A percentile compares a stretch with the other conserved stretches of the same genome.
Evolutionary conservation across 2,113 vertebrate genomes (phyloP).

Genomic region (Siniperca knerii): DNA sequence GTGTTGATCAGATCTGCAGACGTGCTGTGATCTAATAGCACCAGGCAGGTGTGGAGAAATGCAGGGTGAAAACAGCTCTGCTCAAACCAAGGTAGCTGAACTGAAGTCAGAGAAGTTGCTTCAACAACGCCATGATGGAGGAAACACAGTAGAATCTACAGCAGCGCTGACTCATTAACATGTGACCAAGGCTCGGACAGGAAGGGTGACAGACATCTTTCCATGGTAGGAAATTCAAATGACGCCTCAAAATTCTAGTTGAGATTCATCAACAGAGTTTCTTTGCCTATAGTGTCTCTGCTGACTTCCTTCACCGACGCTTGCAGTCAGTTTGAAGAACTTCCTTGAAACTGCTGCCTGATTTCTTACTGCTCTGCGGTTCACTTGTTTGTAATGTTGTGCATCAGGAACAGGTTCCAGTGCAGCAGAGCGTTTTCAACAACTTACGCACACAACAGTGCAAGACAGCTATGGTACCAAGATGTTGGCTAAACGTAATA

Average conservation of each 20-base stretch:
- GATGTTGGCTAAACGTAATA: background rate
- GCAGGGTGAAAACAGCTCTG: background rate
- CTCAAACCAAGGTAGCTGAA: background rate
- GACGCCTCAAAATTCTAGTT: background rate
- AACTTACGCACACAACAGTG: background rate
- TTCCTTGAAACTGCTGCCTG: background rate
- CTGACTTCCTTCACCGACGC: background rate
- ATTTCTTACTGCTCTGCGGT: background rate
- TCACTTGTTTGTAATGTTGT: background rate
- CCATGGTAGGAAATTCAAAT: background rate
- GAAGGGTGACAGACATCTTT: background rate
- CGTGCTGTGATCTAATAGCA: conserved; percentile 44
- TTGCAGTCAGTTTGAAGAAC: background rate
- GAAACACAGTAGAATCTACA: background rate
- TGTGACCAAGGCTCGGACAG: background rate
- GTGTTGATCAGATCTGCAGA: conserved; percentile 40
- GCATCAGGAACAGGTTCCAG: background rate
- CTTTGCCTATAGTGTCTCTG: background rate
- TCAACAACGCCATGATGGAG: background rate
- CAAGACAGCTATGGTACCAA: background rate
- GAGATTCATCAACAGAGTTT: too few species aligned
- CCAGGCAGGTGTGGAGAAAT: conserved; percentile 53
- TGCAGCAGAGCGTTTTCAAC: background rate
- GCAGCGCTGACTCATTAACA: background rate
- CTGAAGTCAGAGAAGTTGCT: background rate